Base-by-base conservation (phyloP, 2,113 vertebrate genomes). In the Carlito syrichta region DNA sequence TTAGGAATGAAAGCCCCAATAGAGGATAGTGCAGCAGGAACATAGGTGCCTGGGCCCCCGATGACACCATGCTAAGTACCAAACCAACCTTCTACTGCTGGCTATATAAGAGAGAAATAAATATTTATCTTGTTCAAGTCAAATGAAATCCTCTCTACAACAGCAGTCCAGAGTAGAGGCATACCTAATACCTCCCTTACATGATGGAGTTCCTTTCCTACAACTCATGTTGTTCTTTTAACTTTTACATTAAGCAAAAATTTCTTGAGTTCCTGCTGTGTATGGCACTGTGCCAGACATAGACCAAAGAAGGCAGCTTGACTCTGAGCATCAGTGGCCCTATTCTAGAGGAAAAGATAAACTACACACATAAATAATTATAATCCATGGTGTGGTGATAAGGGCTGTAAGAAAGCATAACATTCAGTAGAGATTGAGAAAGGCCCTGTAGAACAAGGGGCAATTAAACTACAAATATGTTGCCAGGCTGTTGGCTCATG, bases 221-320 rank as follows among this genome's bases (percentile, higher is more conserved):
- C 14, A 87, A 54, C 23, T 86, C 56, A 74, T 32, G 62, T n/a
- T 14, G 17, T 74, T 63, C 78, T 95, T 76, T 82, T 54, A 89
- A 73, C 54, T 91, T 77, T 77, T 52, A n/a, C 60, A 66, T 62
- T 52, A 74, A 93, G 48, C 66, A 86, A 79, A 82, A 20, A 71
- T 60, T 76, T 91, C 69, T 88, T 35, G 23, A 95, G 78, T 62
- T 77, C 66, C 52, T 84, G 27, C 56, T 94, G 58, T 45, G 30
- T 20, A 10, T 86, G 81, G 69, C 48, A 90, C 50, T 81, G 56
- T 62, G 62, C 79, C 86, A 95, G 77, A 62, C 56, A 94, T 9
- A 87, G 82, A 60, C n/a, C 88, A 94, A 40, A 92, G 54, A 52
- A 94, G 40, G 52, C 74, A 84, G 5, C 69, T 54, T 89, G 94